phyloP scores from a whole-genome alignment of 2,113 vertebrate genomes.

The Mobula birostris region DNA sequence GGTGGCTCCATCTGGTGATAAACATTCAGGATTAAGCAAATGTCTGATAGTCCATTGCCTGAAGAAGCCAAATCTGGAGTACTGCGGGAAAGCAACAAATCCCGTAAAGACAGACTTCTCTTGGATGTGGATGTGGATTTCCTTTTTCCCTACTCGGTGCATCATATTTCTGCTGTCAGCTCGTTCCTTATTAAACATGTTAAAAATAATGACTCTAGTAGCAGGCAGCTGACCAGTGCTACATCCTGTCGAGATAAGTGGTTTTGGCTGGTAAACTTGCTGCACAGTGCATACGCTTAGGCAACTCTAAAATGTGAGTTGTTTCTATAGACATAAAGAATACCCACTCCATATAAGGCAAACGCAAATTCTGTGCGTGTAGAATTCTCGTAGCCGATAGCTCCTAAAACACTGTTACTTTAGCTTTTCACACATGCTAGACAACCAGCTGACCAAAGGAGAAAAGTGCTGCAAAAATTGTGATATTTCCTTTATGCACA shows the following conservation, averaged over 20 bases:
- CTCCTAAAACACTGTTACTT: background rate
- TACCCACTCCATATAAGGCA: background rate
- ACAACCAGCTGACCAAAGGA: background rate
- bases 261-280: background rate
- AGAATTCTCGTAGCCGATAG: background rate
- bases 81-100: no score
- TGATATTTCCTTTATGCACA: constrained; percentile 20
- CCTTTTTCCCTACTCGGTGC: background rate
- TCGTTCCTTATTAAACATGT: background rate
- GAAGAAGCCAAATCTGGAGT: background rate
- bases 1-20: background rate
- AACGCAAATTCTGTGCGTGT: background rate
- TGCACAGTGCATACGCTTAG: background rate
- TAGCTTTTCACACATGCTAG: constrained; percentile 7
- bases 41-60: background rate
- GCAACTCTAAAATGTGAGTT: background rate
- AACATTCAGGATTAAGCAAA: no score
- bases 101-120: background rate
- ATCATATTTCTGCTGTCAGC: background rate
- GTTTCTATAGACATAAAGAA: background rate
- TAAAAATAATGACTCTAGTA: background rate
- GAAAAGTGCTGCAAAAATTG: background rate
- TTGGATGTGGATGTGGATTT: background rate
- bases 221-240: background rate
- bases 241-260: background rate